These are phyloP conservation scores for Pocota personata DNA, from an alignment of 2,888 invertebrate species.

Conservation along the genomic window DNA sequence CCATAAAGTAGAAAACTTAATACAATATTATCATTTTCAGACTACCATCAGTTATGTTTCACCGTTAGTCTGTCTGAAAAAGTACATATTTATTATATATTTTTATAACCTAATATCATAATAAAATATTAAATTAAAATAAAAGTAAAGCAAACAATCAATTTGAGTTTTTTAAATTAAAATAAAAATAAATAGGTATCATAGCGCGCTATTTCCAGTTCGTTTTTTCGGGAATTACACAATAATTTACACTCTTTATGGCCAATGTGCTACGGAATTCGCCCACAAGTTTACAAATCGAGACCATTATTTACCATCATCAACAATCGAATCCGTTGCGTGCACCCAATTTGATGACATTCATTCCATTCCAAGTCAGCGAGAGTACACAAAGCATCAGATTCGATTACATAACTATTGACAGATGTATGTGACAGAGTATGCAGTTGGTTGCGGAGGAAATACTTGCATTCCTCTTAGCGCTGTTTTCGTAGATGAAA, in stretches of 20 bases:
- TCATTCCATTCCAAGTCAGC: background rate
- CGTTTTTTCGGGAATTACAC: background rate
- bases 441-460: background rate
- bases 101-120: no score
- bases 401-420: background rate
- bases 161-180: no score
- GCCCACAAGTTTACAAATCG: background rate
- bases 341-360: background rate
- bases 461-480: slow-evolving; percentile 7
- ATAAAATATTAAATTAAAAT: no score
- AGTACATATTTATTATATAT: no score
- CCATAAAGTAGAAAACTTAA: no score
- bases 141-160: no score
- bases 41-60: no score
- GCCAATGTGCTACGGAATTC: background rate
- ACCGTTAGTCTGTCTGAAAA: no score
- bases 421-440: background rate
- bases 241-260: background rate
- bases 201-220: no score
- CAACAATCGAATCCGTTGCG: background rate
- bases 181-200: no score
- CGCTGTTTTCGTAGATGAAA: slow-evolving; percentile 21
- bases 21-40: no score
- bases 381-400: slow-evolving; percentile 19
- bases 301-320: slow-evolving; percentile 4